Evolutionary conservation across 2,113 vertebrate species (phyloP).

Genomic region (Albula glossodonta): DNA sequence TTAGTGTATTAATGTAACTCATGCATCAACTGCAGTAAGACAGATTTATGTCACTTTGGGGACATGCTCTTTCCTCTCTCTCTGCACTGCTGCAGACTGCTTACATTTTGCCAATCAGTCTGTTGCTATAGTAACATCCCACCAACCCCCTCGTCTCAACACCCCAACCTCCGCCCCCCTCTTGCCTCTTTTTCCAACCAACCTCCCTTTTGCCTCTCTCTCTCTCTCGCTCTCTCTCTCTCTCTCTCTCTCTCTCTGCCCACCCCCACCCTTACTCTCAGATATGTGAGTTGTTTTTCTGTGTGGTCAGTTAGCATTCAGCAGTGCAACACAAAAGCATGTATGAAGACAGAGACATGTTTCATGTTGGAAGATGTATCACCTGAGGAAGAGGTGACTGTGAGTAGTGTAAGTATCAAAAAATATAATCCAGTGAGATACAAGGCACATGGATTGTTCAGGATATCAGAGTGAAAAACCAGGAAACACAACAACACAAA

Average conservation of each 20-base stretch:
- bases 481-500: conserved; percentile 61
- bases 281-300: conserved; percentile 78
- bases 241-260: conserved; percentile 44
- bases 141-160: conserved; percentile 58
- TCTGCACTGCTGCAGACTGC: conserved; percentile 89
- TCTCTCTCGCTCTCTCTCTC: conserved; percentile 60
- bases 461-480: conserved; percentile 51
- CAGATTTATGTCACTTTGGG: conserved; percentile 98
- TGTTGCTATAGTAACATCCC: conserved; percentile 90
- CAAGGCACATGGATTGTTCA: conserved; percentile 60
- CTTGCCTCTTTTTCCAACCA: conserved; percentile 14
- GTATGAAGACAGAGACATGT: neutral
- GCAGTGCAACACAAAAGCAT: too few relatives aligned
- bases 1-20: conserved; percentile 92
- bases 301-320: conserved; percentile 67
- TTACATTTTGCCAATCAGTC: conserved; percentile 99
- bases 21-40: conserved; percentile 92
- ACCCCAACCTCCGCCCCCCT: conserved; percentile 29
- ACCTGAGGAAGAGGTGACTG: conserved; percentile 52
- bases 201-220: conserved; percentile 52
- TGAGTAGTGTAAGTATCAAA: conserved; percentile 36
- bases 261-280: neutral
- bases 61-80: conserved; percentile 88
- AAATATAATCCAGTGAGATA: neutral
- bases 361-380: neutral